These are phyloP conservation scores for Drosophila ezoana DNA, from an alignment of 2,888 invertebrate genomes.

Conservation along the genomic window DNA sequence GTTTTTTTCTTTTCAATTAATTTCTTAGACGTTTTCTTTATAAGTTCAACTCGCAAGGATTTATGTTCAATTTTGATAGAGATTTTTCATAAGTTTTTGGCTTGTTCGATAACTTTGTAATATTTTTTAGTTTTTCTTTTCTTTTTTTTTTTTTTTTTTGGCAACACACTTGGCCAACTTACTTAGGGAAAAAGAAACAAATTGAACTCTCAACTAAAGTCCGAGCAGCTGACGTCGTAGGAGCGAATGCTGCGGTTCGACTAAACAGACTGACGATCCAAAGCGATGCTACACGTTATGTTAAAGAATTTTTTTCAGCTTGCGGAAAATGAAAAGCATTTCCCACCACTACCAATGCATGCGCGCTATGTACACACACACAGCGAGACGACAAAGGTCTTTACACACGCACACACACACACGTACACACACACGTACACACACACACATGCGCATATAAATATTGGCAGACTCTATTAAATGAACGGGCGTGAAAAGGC, in stretches of 20 bases:
- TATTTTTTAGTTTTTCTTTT: conserved; percentile 7
- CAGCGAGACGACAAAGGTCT: conserved; percentile 4
- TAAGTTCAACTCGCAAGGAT: conserved; percentile 56
- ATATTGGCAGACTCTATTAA: conserved; percentile 29
- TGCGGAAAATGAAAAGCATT: conserved; percentile 78
- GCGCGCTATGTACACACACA: conserved; percentile 16
- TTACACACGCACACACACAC: conserved; percentile 1
- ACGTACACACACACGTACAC: too few relatives aligned
- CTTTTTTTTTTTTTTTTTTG: conserved; percentile 26
- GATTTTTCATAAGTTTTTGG: conserved; percentile 16
- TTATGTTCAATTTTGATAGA: conserved; percentile 17
- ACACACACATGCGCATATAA: conserved; percentile 9
- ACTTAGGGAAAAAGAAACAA: conserved; percentile 85
- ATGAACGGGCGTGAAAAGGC: conserved; percentile 53
- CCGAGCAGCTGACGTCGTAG: conserved; percentile 86
- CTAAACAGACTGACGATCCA: conserved; percentile 85
- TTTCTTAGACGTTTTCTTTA: conserved; percentile 14
- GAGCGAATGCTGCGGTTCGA: conserved; percentile 86
- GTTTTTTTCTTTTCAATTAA: conserved; percentile 1
- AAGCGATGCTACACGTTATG: conserved; percentile 84
- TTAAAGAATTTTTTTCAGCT: conserved; percentile 83
- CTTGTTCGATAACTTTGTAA: conserved; percentile 36
- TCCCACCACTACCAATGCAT: conserved; percentile 64
- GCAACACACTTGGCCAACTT: conserved; percentile 78
- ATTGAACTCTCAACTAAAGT: conserved; percentile 85